Percentiles rank a stretch among this genome's conserved stretches.
phyloP scores from a whole-genome alignment of 2,113 vertebrate genomes.

The Castor canadensis region DNA sequence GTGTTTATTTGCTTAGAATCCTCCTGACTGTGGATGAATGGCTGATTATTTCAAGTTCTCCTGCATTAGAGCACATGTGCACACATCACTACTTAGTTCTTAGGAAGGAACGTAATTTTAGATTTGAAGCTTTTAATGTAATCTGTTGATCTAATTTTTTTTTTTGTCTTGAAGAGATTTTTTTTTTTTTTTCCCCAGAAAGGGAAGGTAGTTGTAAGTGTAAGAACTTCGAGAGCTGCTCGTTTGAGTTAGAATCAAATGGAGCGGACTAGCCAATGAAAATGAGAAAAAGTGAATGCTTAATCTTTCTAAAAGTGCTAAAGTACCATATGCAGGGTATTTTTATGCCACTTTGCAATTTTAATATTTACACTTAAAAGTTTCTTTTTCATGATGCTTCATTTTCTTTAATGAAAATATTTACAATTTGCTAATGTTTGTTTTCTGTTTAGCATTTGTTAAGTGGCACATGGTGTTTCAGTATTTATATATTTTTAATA shows the following conservation, averaged over 20 bases:
- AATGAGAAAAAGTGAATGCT: conserved; percentile 9
- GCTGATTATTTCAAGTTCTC: conserved; percentile 23
- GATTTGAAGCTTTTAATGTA: conserved; percentile 52
- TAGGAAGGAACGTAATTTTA: not conserved
- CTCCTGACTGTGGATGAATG: conserved; percentile 22
- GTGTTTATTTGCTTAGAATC: conserved; percentile 56
- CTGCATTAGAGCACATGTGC: conserved; percentile 14
- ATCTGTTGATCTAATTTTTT: conserved; percentile 43
- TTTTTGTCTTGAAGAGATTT: conserved; percentile 46
- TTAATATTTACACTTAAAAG: conserved; percentile 55
- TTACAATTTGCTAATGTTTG: conserved; percentile 56
- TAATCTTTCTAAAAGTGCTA: conserved; percentile 18
- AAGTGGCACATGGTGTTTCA: conserved; percentile 55
- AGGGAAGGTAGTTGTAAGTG: conserved; percentile 30
- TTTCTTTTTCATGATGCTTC: conserved; percentile 35
- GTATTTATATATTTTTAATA: conserved; percentile 76
- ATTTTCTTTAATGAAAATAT: conserved; percentile 67
- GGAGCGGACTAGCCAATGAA: not conserved
- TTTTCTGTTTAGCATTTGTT: conserved; percentile 66
- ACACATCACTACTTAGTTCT: conserved; percentile 26
- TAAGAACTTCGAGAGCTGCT: conserved; percentile 46
- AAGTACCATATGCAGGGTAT: not conserved
- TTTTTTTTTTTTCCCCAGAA: conserved; percentile 14
- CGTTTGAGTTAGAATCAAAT: not conserved
- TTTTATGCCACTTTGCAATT: conserved; percentile 44